Evolutionary conservation across 2,888 invertebrate species (phyloP), one percentile per base, ranked within the genome.

Genomic region (Melieria picta): DNA sequence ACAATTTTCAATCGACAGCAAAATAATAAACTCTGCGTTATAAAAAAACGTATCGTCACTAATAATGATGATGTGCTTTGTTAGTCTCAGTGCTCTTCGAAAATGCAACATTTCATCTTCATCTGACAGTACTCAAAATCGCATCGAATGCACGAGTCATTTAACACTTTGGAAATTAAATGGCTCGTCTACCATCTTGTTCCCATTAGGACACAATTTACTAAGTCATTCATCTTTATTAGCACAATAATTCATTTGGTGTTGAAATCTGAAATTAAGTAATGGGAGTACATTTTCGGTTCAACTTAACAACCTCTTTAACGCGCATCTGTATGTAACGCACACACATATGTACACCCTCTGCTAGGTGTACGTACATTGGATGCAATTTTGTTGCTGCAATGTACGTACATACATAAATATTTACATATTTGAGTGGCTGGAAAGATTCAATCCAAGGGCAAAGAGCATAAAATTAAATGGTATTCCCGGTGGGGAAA

Each of bases 171-270:
- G 52, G n/a, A 50, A 11, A 69, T 57, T 69, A 52, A 68, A 68
- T 58, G 11, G 30, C 30, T 30, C 30, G 47, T 63, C 65, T 65
- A 72, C 74, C 74, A 74, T 74, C 67, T 74, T 74, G 74, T 69
- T 58, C 50, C 65, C 61, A 70, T 67, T 55, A 69, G 69, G 61
- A 56, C 46, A 58, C 74, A 74, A 70, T 71, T 74, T 74, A 74
- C 69, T 74, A 72, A 64, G 69, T 74, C 69, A 74, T 74, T 74
- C 71, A 72, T 74, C 74, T 72, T 69, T 74, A 74, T 74, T 74
- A 74, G 74, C 72, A 56, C 69, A 72, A 67, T 72, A 74, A 74
- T 74, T 74, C 74, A 74, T 72, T 74, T 66, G 55, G 70, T 65
- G 72, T 72, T 72, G 72, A 74, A 74, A 72, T 67, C 67, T 63